Percentiles rank a stretch among this genome's conserved stretches.
phyloP scores from a whole-genome alignment of 2,113 vertebrate genomes.

The Oplegnathus fasciatus region DNA sequence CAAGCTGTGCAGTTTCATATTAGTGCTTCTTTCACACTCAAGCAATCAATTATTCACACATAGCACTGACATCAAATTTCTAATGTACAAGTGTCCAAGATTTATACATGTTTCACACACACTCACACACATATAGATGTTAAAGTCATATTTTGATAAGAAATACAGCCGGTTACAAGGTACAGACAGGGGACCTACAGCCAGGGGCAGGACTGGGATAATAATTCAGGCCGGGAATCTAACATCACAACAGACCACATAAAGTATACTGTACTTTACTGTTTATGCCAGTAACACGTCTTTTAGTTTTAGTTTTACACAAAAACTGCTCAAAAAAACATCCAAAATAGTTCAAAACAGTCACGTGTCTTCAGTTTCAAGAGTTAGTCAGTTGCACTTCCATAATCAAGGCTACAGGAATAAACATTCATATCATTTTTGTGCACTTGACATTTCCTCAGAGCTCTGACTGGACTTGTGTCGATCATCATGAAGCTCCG shows the following conservation, averaged over 20 bases:
- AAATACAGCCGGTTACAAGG: neutral
- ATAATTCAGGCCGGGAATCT: neutral
- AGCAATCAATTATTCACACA: constrained; percentile 67
- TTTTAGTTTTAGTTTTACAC: neutral
- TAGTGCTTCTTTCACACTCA: constrained; percentile 47
- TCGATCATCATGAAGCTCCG: neutral
- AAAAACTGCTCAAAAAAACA: neutral
- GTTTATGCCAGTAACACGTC: neutral
- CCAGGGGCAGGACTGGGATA: neutral
- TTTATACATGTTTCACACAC: constrained; percentile 11
- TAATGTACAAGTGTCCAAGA: constrained; percentile 9
- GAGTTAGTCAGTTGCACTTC: neutral
- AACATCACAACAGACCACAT: neutral
- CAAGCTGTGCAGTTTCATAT: constrained; percentile 59
- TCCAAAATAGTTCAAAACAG: neutral
- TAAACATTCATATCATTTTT: neutral
- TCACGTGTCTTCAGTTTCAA: neutral
- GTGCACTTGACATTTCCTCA: neutral
- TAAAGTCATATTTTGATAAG: neutral
- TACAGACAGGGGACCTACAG: neutral
- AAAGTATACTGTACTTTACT: no score
- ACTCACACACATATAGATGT: neutral
- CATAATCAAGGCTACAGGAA: neutral
- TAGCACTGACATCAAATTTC: constrained; percentile 42
- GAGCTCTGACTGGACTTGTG: neutral